Conservation (phyloP, 1,140 invertebrate genomes). For the Caenorhabditis latens region DNA sequence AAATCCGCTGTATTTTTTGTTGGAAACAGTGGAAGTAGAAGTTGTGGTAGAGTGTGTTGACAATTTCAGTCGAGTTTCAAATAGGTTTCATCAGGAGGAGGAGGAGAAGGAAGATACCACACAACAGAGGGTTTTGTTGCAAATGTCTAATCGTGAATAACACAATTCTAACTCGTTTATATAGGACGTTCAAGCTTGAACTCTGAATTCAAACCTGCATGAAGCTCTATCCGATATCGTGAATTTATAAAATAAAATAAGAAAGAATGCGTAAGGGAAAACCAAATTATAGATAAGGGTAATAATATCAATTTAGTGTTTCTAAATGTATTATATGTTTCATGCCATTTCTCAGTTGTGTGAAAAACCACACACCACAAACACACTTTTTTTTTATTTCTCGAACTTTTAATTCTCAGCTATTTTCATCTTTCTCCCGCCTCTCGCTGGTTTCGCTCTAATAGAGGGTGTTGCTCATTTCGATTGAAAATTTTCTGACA, state of each 20-base stretch:
- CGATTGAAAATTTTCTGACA: background rate
- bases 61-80: background rate
- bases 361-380: slow-evolving; percentile 47
- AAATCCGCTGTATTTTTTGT: background rate
- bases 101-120: slow-evolving; percentile 46
- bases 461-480: slow-evolving; percentile 51
- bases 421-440: slow-evolving; percentile 50
- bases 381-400: slow-evolving; percentile 6
- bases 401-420: background rate
- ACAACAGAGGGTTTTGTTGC: slow-evolving; percentile 24
- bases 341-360: slow-evolving; percentile 32
- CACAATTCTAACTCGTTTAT: background rate
- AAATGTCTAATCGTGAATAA: background rate
- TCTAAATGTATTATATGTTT: background rate
- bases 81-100: background rate
- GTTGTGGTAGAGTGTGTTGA: background rate
- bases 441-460: slow-evolving; percentile 49
- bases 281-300: slow-evolving; percentile 39
- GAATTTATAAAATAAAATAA: slow-evolving; percentile 8
- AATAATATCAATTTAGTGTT: background rate
- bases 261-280: slow-evolving; percentile 37
- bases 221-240: background rate
- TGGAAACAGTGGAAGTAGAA: background rate
- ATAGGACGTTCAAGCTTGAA: background rate
- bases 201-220: background rate